A percentile compares a stretch with the other conserved stretches of the same genome.
These are phyloP conservation scores for Drosophila kurseongensis DNA, from an alignment of 1,140 invertebrate genomes.

Conservation along the genomic window DNA sequence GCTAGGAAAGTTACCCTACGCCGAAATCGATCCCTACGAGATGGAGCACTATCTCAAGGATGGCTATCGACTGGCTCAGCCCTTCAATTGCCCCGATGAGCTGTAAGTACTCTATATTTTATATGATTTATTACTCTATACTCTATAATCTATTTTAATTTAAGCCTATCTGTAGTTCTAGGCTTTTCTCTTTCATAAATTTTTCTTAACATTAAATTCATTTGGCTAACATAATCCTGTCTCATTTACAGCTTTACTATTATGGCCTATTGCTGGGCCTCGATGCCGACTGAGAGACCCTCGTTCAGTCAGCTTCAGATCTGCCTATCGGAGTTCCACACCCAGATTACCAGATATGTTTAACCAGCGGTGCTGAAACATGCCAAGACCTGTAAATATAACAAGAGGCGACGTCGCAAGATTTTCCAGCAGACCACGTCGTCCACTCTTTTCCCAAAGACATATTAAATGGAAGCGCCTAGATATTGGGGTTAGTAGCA, in stretches of 20 bases:
- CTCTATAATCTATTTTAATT: background rate
- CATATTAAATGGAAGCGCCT: conserved; percentile 72
- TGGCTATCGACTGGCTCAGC: conserved; percentile 96
- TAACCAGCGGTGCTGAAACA: conserved; percentile 85
- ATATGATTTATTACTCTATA: too few relatives aligned
- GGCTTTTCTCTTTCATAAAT: background rate
- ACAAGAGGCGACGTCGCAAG: conserved; percentile 74
- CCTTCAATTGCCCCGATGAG: conserved; percentile 98
- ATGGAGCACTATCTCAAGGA: conserved; percentile 95
- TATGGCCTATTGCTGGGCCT: conserved; percentile 97
- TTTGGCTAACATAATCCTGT: background rate
- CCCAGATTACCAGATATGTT: conserved; percentile 92
- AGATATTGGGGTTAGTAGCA: conserved; percentile 18
- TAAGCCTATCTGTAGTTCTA: background rate
- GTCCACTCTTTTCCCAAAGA: conserved; percentile 75
- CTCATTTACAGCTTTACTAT: conserved; percentile 91
- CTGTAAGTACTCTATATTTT: conserved; percentile 87
- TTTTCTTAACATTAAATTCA: background rate
- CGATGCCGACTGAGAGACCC: conserved; percentile 93
- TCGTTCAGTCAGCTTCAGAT: conserved; percentile 93
- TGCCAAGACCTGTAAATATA: conserved; percentile 81
- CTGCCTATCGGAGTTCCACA: conserved; percentile 93
- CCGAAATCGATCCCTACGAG: conserved; percentile 90
- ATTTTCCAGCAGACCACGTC: conserved; percentile 70
- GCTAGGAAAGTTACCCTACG: conserved; percentile 95